Evolutionary conservation across 2,888 invertebrate species (phyloP), one percentile per base, ranked within the genome.

Genomic region (Noctua janthe): DNA sequence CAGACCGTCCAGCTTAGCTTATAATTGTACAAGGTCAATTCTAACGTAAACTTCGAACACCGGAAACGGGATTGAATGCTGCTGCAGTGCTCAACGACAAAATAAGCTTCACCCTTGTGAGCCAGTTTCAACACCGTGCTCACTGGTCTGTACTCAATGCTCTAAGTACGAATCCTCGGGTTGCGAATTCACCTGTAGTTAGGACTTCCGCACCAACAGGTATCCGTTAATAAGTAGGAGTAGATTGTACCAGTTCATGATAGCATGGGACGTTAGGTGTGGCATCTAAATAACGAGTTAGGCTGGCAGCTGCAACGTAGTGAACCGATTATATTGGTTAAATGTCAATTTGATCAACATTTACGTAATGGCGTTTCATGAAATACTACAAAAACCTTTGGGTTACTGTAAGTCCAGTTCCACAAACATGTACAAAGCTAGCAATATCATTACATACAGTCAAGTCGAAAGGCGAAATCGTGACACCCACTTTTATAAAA

Each of bases 221-320:
- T 80, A 43, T 84, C 47, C 47, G 13, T 71, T 43, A 43, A 59
- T 69, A 73, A 39, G 23, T 75, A 73, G 49, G 43, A 69, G 67
- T 74, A 71, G 43, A 13, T 10, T 71, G 51, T 49, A 43, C 39
- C 62, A 62, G 51, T 67, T 43, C 56, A 74, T 74, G 49, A 71
- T 71, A 43, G 20, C 29, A 43, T 29, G 15, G 17, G 29, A 49
- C 43, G 64, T 49, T 54, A 43, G 20, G 15, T 66, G 39, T 47
- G 59, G 23, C n/a, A 62, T 62, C 39, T 54, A 83, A 62, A 80
- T 35, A 80, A 72, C 56, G 29, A 20, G 62, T 62, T 43, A 29
- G n/a, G 17, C n/a, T 29, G n/a, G 54, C 81, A 81, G 74, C 81
- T 81, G 82, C 75, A 39, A 81, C 29, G 62, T 71, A 56, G n/a